A percentile compares a stretch with the other conserved stretches of the same genome.
Evolutionary conservation across 2,888 invertebrate species (phyloP).

Genomic region (Drosophila nigricruria): DNA sequence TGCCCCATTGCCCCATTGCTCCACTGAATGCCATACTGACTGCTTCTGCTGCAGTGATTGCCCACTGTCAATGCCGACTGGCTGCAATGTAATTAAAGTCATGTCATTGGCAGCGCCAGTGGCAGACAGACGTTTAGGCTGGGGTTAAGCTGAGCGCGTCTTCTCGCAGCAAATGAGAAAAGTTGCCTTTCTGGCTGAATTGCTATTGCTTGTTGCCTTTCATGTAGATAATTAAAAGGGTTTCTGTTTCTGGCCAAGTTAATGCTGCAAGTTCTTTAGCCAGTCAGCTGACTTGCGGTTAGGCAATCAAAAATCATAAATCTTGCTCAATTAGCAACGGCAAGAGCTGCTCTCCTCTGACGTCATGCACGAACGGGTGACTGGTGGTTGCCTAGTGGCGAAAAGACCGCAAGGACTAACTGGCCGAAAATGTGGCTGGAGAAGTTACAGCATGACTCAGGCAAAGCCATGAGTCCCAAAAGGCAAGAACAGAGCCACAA

Average conservation of each 20-base stretch:
- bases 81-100: conserved; percentile 76
- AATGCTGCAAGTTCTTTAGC: conserved; percentile 24
- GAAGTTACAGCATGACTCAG: conserved; percentile 33
- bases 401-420: neutral
- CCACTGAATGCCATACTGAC: conserved; percentile 16
- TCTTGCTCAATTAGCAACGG: conserved; percentile 67
- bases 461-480: conserved; percentile 10
- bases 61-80: conserved; percentile 47
- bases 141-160: conserved; percentile 24
- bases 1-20: neutral
- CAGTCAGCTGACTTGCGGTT: conserved; percentile 71
- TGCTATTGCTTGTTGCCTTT: conserved; percentile 14
- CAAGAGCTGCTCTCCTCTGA: conserved; percentile 33
- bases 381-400: conserved; percentile 16
- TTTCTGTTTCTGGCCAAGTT: conserved; percentile 22
- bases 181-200: conserved; percentile 30
- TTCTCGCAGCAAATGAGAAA: conserved; percentile 52
- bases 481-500: conserved; percentile 11
- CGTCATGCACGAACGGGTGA: conserved; percentile 34
- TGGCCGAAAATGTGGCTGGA: neutral
- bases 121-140: conserved; percentile 52
- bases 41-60: conserved; percentile 42
- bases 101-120: conserved; percentile 71
- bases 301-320: conserved; percentile 72
- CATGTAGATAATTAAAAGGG: conserved; percentile 62